These are phyloP conservation scores for Pithecia hirsuta DNA, from an alignment of 2,797 vertebrate species.

Conservation along the genomic window DNA sequence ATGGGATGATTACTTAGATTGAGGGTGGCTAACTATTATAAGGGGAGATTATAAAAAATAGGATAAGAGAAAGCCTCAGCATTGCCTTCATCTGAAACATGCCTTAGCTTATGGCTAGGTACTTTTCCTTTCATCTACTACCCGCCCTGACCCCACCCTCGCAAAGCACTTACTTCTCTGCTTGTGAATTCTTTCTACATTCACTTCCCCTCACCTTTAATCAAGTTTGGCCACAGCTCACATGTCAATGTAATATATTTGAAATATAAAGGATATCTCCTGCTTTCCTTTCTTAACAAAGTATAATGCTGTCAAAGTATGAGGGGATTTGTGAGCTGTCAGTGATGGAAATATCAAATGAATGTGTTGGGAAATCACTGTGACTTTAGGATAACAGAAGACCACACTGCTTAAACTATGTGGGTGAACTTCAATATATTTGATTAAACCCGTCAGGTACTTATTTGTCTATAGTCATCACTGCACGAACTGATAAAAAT, in stretches of 20 bases:
- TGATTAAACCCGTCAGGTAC: slow-evolving; percentile 12
- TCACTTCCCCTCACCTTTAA: slow-evolving; percentile 3
- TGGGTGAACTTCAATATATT: slow-evolving; percentile 38
- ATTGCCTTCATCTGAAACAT: neutral
- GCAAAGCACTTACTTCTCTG: neutral
- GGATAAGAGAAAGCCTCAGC: neutral
- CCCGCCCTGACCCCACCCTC: neutral
- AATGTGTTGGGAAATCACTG: slow-evolving; percentile 10
- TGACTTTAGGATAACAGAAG: neutral
- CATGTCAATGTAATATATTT: neutral
- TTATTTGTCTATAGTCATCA: neutral
- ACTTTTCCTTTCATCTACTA: neutral
- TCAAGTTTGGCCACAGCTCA: neutral
- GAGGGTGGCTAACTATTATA: neutral
- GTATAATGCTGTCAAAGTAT: neutral
- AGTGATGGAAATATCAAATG: slow-evolving; percentile 16
- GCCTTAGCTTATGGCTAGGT: neutral
- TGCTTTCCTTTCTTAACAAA: slow-evolving; percentile 2
- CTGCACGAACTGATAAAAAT: slow-evolving; percentile 14
- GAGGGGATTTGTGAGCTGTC: neutral
- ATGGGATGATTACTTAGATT: neutral
- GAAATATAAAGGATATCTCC: neutral
- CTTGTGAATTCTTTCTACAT: neutral
- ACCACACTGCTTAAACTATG: neutral
- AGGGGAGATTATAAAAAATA: neutral